Base-by-base conservation (phyloP, 2,797 vertebrate genomes). In the Xiphophorus birchmanni region DNA sequence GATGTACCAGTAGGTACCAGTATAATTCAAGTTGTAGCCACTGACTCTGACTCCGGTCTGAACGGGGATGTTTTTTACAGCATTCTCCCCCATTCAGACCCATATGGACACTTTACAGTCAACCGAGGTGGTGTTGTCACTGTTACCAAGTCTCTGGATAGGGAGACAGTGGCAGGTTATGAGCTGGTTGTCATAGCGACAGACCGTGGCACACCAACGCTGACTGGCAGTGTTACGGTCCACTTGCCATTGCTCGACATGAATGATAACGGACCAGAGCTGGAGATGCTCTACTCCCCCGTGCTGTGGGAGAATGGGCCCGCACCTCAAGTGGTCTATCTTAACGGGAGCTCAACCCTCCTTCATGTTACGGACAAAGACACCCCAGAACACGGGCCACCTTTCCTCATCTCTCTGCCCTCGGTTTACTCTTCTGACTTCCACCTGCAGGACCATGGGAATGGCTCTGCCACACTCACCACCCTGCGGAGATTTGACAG, bases 231-330 rank as follows among this genome's bases (percentile, higher is more conserved):
- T 0, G 91, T 95, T 80, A 97, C 95, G 26, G 89, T 98, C 80
- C 90, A 94, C 88, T 86, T 98, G 85, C 89, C 92, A 1, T 84
- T 98, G 86, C 89, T 97, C 44, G 97, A 98, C 87, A 82, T 96
- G 81, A 98, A 98, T 82, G 97, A 98, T 92, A 98, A 97, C 29
- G 96, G 95, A n/a, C 97, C 97, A 0, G 95, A 95, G 87, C 94
- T 97, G 88, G 97, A 97, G 87, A 84, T 90, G 1, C 80, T 80
- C 0, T 98, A 98, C 83, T 65, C 90, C 56, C 97, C 97, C 0
- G 76, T 98, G 54, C 93, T 98, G 79, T 97, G 97, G 97, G 97
- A 98, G 90, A 98, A 98, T 73, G 86, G 85, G 1, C 35, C 93
- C 0, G 93, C 91, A 2, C 96, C 97, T 80, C 96, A 97, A 83